A percentile compares a stretch with the other conserved stretches of the same genome.
Evolutionary conservation across 2,888 invertebrate species (phyloP).

Genomic region (Phaedon cochleariae): DNA sequence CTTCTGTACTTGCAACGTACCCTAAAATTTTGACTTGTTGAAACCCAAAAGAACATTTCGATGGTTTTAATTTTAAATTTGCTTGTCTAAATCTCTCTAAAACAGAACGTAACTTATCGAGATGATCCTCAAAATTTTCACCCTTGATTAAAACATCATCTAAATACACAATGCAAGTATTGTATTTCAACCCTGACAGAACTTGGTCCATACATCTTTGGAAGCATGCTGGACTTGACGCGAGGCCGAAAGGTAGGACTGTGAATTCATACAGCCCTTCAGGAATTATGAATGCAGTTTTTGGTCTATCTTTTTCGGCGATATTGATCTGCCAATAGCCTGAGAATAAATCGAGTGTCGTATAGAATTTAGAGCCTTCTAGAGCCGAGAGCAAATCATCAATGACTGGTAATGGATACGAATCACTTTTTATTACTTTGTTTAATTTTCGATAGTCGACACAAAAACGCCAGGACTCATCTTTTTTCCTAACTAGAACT

Average conservation of each 20-base stretch:
- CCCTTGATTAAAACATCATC: too few relatives aligned
- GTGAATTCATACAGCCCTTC: neutral
- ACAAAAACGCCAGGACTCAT: too few relatives aligned
- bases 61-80: neutral
- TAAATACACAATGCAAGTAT: too few relatives aligned
- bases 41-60: neutral
- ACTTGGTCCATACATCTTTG: conserved; percentile 7
- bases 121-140: conserved; percentile 2
- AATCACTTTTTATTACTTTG: neutral
- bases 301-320: too few relatives aligned
- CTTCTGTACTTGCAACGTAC: neutral
- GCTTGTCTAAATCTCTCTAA: neutral
- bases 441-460: neutral
- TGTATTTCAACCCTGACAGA: neutral
- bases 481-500: neutral
- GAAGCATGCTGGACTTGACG: neutral
- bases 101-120: neutral
- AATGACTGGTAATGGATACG: conserved; percentile 1
- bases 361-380: neutral
- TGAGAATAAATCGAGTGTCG: neutral
- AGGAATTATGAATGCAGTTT: neutral
- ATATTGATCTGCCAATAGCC: neutral
- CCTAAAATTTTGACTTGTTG: neutral
- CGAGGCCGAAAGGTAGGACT: neutral
- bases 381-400: neutral